Conservation (phyloP, 2,888 invertebrate genomes). For the Mesoligia furuncula region DNA sequence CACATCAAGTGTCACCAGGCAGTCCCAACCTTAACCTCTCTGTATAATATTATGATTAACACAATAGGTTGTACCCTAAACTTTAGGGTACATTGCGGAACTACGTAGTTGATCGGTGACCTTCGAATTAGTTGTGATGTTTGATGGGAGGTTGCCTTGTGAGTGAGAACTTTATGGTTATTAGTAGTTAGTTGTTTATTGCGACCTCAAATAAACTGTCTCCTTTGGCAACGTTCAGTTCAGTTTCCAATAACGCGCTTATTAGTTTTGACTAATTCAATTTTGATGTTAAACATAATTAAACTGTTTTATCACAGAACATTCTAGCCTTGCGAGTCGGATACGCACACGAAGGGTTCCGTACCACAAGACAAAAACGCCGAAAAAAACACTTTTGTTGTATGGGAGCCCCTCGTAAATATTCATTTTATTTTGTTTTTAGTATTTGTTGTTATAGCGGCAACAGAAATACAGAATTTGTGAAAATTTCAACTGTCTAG, state of each 20-base stretch:
- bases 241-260: background rate
- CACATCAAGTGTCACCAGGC: background rate
- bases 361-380: too few relatives aligned
- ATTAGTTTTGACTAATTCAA: background rate
- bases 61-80: constrained; percentile 9
- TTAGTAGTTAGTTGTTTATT: background rate
- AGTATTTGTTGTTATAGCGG: too few relatives aligned
- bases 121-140: constrained; percentile 29
- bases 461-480: too few relatives aligned
- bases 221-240: background rate
- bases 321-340: too few relatives aligned
- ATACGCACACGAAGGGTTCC: too few relatives aligned
- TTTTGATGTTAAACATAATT: background rate
- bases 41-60: constrained; percentile 5
- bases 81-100: constrained; percentile 18
- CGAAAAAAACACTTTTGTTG: too few relatives aligned
- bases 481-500: too few relatives aligned
- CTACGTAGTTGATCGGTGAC: background rate
- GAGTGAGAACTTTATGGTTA: background rate
- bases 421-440: too few relatives aligned
- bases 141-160: background rate
- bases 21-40: background rate
- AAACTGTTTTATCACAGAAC: background rate
- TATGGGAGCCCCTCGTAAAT: too few relatives aligned
- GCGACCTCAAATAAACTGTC: background rate